These are phyloP conservation scores for Cinara cedri DNA, from an alignment of 2,888 invertebrate species.

Conservation along the genomic window DNA sequence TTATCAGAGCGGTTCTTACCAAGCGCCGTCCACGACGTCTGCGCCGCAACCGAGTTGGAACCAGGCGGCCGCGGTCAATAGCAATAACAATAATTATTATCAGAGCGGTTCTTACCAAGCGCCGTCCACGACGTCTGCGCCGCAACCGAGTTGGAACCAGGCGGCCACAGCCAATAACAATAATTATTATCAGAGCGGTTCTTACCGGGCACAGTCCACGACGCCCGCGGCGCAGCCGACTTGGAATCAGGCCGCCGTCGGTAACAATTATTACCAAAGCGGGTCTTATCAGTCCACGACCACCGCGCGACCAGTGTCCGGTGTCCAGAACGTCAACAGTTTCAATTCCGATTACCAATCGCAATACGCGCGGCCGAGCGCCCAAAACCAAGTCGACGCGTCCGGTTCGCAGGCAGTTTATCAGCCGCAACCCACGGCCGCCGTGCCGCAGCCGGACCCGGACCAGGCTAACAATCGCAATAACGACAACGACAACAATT, in stretches of 20 bases:
- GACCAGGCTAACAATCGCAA: not conserved
- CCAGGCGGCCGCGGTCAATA: not conserved
- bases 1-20: too few species aligned
- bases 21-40: too few species aligned
- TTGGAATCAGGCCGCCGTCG: too few species aligned
- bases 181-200: too few species aligned
- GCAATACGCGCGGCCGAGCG: not conserved
- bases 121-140: too few species aligned
- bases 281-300: constrained; percentile 5
- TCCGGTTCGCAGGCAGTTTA: constrained; percentile 2
- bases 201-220: too few species aligned
- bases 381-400: not conserved
- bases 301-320: not conserved
- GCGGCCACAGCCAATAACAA: too few species aligned
- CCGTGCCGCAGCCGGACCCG: not conserved
- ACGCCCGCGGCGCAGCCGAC: too few species aligned
- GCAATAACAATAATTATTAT: too few species aligned
- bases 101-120: too few species aligned
- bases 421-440: constrained; percentile 14
- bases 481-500: too few species aligned
- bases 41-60: constrained; percentile 57
- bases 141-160: constrained; percentile 55
- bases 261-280: constrained; percentile 7
- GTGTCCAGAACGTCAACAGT: not conserved
- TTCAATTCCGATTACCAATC: constrained; percentile 21